Base-by-base conservation (phyloP, 2,888 invertebrate genomes). In the Liodrosophila aerea region DNA sequence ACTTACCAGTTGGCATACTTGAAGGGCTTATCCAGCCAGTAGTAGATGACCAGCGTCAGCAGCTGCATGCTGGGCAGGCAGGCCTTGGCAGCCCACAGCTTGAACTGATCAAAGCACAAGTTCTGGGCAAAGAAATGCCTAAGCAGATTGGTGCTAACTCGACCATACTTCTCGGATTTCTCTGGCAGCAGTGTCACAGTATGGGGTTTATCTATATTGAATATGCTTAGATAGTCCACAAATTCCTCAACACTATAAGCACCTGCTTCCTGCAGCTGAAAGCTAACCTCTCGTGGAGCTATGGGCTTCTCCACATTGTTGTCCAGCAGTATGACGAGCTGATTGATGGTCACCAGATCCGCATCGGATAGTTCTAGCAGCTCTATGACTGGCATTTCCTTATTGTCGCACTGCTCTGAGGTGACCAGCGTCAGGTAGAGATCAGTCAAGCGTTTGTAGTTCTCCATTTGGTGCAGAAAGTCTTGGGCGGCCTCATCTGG, bases 1-100 rank as follows among this genome's bases (percentile, higher is more conserved):
- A 11, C 70, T 65, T 71, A 89, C 89, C 87, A 87, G 66, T 87
- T 88, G 43, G 65, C 75, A 44, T 89, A 90, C 7, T 50, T 60
- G 80, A 94, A 90, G 0, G 92, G 90, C 87, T 93, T 92, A 71
- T 93, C 92, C 73, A 95, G 92, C 93, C 96, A 93, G 85, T 93
- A 95, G 74, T 92, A 90, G 47, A 96, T 91, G n/a, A 94, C 89
- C 57, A 95, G 90, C 72, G 93, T 92, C 68, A 96, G 92, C 22
- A 97, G 91, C 85, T 94, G 93, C 76, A 92, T 92, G 33, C 94
- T 82, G 1, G 85, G 78, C 46, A 90, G 80, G 22, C 67, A 61
- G 0, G 87, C 76, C 12, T 76, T 45, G 11, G 53, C 33, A 1
- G 80, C 84, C 63, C 85, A 78, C 22, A 69, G 31, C 40, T 86